Evolutionary conservation across 2,797 vertebrate species (phyloP).

Genomic region (Simalia tracyae): DNA sequence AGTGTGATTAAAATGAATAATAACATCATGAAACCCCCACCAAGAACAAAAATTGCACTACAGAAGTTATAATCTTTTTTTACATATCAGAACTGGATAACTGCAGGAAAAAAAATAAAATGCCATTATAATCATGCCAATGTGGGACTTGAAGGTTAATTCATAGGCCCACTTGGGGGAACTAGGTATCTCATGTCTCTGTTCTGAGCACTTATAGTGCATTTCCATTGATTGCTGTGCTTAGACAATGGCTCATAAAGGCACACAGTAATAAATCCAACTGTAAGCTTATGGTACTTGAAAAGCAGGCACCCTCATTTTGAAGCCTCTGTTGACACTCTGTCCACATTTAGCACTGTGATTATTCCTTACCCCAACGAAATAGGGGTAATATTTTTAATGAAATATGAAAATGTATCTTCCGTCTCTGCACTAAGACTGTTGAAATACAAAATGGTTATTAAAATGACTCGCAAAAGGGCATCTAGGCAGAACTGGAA

Average conservation of each 20-base stretch:
- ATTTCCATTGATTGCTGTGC: not conserved
- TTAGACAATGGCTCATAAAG: not conserved
- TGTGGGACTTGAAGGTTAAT: not conserved
- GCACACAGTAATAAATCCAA: not conserved
- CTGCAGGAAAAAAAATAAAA: not conserved
- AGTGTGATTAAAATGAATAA: not conserved
- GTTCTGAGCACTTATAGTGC: not conserved
- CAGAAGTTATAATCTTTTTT: not conserved
- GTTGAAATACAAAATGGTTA: slow-evolving; percentile 39
- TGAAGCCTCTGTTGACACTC: not conserved
- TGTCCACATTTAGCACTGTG: not conserved
- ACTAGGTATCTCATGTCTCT: too few species aligned
- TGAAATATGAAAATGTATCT: slow-evolving; percentile 22
- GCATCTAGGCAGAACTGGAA: slow-evolving; percentile 5
- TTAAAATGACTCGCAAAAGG: slow-evolving; percentile 29
- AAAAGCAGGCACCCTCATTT: not conserved
- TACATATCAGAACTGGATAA: not conserved
- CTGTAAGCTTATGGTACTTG: not conserved
- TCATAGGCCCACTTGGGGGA: not conserved
- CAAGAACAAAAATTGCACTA: not conserved
- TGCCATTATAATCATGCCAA: not conserved
- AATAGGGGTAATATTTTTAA: not conserved
- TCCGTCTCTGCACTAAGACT: slow-evolving; percentile 34
- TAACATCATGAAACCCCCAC: not conserved
- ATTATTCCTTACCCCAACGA: not conserved